Percentiles rank a stretch among this genome's conserved stretches.
phyloP scores from a whole-genome alignment of 1,140 invertebrate genomes.

The Mizuhopecten yessoensis region DNA sequence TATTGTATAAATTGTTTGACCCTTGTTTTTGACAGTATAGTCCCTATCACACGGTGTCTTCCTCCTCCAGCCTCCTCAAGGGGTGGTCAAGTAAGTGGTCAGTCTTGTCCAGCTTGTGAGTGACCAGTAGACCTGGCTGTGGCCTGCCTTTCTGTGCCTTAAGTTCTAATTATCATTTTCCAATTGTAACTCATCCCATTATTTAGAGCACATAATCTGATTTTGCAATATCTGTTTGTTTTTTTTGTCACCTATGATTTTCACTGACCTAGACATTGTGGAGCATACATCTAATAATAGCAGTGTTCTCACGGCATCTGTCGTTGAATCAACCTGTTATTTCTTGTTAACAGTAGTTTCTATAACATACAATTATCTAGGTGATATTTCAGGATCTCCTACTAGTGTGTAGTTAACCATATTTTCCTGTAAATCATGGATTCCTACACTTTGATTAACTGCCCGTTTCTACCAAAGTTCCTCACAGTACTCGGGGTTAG shows the following conservation, averaged over 20 bases:
- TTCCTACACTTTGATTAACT: no score
- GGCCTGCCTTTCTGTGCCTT: slow-evolving; percentile 43
- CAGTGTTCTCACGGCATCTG: no score
- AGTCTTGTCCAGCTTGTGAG: slow-evolving; percentile 49
- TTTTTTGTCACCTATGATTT: slow-evolving; percentile 19
- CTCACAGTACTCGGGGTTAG: no score
- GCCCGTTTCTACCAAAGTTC: no score
- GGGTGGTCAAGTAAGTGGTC: slow-evolving; percentile 87
- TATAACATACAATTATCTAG: neutral
- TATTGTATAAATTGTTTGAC: slow-evolving; percentile 29
- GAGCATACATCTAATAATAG: neutral
- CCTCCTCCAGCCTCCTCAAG: slow-evolving; percentile 91
- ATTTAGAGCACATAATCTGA: neutral
- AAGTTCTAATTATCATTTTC: slow-evolving; percentile 41
- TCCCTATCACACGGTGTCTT: slow-evolving; percentile 95
- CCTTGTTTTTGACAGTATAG: slow-evolving; percentile 77
- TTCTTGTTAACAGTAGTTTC: neutral
- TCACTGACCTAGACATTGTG: neutral
- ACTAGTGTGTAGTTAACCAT: neutral
- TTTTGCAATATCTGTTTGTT: neutral
- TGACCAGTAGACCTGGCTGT: slow-evolving; percentile 18
- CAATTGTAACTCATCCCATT: slow-evolving; percentile 42
- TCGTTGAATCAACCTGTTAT: neutral
- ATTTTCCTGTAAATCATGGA: neutral
- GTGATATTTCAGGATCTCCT: neutral